A percentile compares a stretch with the other conserved stretches of the same genome.
These are phyloP conservation scores for Lagodon rhomboides DNA, from an alignment of 2,797 vertebrate species.

Conservation along the genomic window DNA sequence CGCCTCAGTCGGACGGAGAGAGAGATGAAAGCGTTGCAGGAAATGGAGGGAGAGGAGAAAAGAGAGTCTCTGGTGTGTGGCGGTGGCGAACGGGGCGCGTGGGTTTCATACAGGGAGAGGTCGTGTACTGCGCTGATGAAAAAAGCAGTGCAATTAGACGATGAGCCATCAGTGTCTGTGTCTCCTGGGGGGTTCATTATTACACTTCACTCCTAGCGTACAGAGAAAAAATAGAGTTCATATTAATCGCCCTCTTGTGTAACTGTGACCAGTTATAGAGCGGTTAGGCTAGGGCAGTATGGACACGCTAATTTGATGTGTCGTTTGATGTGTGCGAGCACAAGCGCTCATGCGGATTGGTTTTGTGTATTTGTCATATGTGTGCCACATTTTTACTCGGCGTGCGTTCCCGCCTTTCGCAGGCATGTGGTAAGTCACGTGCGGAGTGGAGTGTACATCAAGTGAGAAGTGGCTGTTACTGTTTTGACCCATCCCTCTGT, in stretches of 20 bases:
- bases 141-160: slow-evolving; percentile 87
- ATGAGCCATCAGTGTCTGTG: slow-evolving; percentile 83
- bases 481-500: slow-evolving; percentile 42
- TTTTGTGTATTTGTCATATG: slow-evolving; percentile 41
- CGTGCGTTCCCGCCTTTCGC: slow-evolving; percentile 21
- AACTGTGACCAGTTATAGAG: slow-evolving; percentile 79
- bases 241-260: slow-evolving; percentile 81
- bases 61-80: slow-evolving; percentile 57
- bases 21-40: slow-evolving; percentile 55
- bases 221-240: slow-evolving; percentile 74
- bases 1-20: slow-evolving; percentile 40
- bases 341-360: slow-evolving; percentile 10
- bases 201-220: slow-evolving; percentile 76
- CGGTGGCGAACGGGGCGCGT: slow-evolving; percentile 51
- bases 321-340: slow-evolving; percentile 54
- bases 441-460: slow-evolving; percentile 39
- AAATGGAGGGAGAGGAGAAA: slow-evolving; percentile 52
- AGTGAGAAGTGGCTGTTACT: slow-evolving; percentile 31
- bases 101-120: slow-evolving; percentile 79
- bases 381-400: slow-evolving; percentile 34
- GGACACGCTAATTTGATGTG: slow-evolving; percentile 73
- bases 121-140: slow-evolving; percentile 79
- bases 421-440: slow-evolving; percentile 53
- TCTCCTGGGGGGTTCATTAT: slow-evolving; percentile 82
- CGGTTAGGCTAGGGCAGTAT: slow-evolving; percentile 60